Percentiles rank a stretch among this genome's conserved stretches.
phyloP scores from a whole-genome alignment of 1,140 invertebrate genomes.

The Lucilia sericata region DNA sequence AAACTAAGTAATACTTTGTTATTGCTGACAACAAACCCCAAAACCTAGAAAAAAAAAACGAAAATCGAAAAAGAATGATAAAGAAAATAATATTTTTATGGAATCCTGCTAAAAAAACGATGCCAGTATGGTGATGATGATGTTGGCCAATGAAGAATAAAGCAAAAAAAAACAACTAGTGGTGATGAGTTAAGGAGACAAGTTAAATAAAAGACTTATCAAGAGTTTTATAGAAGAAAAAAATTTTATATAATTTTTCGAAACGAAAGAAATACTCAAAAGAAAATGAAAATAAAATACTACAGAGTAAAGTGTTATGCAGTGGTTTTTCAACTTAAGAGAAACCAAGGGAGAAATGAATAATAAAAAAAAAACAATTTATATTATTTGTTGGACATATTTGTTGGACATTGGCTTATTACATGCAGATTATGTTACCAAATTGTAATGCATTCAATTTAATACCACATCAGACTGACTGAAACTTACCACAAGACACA shows the following conservation, averaged over 20 bases:
- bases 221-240: background rate
- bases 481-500: background rate
- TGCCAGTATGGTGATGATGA: background rate
- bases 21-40: constrained; percentile 20
- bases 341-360: background rate
- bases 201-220: constrained; percentile 14
- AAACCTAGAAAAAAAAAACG: background rate
- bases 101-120: background rate
- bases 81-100: background rate
- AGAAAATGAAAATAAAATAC: background rate
- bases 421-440: constrained; percentile 20
- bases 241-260: background rate
- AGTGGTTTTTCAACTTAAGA: background rate
- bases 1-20: constrained; percentile 21
- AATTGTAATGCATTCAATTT: constrained; percentile 20
- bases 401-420: constrained; percentile 29
- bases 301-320: background rate
- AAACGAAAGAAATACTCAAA: background rate
- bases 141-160: background rate
- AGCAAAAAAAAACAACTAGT: background rate
- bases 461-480: background rate
- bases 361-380: background rate
- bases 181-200: constrained; percentile 18
- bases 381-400: constrained; percentile 21
- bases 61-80: background rate